phyloP scores from a whole-genome alignment of 1,140 invertebrate species.

The Eriocheir sinensis region DNA sequence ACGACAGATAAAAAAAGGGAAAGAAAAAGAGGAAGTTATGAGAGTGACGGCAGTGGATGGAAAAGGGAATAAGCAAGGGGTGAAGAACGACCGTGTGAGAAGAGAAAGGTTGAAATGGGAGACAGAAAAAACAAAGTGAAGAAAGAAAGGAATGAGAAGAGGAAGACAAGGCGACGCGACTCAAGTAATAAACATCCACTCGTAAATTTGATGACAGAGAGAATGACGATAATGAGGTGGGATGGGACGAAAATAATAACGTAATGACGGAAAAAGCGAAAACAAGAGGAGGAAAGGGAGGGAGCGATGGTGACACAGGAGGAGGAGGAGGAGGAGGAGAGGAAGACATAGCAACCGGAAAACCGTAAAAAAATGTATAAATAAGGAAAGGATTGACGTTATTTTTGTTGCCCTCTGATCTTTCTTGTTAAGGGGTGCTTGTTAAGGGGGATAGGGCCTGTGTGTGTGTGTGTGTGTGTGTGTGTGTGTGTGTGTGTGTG shows the following conservation, averaged over 20 bases:
- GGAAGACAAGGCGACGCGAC: not conserved
- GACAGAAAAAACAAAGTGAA: not conserved
- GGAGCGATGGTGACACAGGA: not conserved
- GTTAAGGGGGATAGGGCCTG: not conserved
- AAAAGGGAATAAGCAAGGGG: too few relatives aligned
- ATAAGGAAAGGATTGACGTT: too few relatives aligned
- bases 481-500: conserved; percentile 53
- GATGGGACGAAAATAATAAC: not conserved
- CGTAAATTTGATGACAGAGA: not conserved
- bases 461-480: conserved; percentile 53
- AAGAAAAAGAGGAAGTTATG: too few relatives aligned
- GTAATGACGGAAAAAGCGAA: not conserved
- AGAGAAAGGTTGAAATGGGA: not conserved
- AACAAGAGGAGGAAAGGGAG: not conserved
- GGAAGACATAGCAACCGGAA: not conserved
- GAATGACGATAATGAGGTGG: not conserved
- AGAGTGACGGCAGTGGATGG: too few relatives aligned
- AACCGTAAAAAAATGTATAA: too few relatives aligned
- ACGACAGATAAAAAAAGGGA: too few relatives aligned
- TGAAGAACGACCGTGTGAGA: not conserved
- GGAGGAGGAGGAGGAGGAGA: not conserved
- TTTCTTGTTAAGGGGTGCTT: not conserved
- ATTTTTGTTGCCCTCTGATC: not conserved
- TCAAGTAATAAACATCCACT: not conserved
- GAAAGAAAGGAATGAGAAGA: not conserved